A percentile compares a stretch with the other conserved stretches of the same genome.
Conservation (phyloP, 2,797 vertebrate genomes). For the Heterohyrax brucei region DNA sequence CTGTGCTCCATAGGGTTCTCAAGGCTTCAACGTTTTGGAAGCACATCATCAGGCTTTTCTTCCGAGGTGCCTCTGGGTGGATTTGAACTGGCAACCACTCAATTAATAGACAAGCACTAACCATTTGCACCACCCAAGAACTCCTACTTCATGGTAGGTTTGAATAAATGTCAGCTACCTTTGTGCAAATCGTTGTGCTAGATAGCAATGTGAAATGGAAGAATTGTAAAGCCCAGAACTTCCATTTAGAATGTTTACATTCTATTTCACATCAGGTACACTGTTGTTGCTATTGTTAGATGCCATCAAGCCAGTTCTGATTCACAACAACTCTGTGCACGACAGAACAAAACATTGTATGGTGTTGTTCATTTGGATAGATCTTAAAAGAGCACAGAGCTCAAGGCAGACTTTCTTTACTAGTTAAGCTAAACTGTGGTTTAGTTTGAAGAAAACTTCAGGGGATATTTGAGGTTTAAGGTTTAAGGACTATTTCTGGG, state of each 20-base stretch:
- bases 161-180: not conserved
- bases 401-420: no score
- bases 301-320: no score
- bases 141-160: not conserved
- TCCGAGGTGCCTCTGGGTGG: not conserved
- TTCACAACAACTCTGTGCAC: no score
- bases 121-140: not conserved
- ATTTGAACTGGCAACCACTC: not conserved
- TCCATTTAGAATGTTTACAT: not conserved
- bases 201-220: constrained; percentile 24
- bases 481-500: no score
- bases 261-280: not conserved
- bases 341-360: no score
- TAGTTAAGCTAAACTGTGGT: no score
- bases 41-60: not conserved
- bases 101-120: not conserved
- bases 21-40: not conserved
- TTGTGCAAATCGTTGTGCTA: not conserved
- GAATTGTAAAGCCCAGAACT: not conserved
- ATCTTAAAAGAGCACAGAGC: no score
- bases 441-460: no score
- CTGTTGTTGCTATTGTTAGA: no score
- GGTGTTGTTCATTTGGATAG: no score
- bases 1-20: not conserved
- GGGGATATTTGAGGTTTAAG: no score